phyloP scores from a whole-genome alignment of 2,888 invertebrate genomes.

The Heteromurus nitidus region DNA sequence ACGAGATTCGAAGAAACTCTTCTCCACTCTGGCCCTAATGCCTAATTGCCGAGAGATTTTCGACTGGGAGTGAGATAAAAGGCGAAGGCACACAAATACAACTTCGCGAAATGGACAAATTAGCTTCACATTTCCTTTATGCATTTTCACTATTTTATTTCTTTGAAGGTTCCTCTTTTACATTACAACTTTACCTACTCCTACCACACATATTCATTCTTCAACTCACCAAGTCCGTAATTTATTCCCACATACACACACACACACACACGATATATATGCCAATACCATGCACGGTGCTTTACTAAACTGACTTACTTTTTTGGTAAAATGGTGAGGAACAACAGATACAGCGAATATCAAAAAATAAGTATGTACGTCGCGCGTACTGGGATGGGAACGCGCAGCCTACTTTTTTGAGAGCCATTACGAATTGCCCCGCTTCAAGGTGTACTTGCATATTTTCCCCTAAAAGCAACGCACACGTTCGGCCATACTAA shows the following conservation, averaged over 20 bases:
- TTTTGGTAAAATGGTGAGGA: background rate
- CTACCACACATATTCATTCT: background rate
- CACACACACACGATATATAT: too few species aligned
- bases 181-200: background rate
- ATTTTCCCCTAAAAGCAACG: background rate
- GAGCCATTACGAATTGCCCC: conserved; percentile 34
- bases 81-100: background rate
- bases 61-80: conserved; percentile 2
- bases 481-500: too few species aligned
- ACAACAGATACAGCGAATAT: background rate
- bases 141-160: conserved; percentile 20
- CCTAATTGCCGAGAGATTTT: conserved; percentile 49
- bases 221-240: background rate
- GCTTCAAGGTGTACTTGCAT: background rate
- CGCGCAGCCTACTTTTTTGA: conserved; percentile 38
- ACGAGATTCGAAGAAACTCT: conserved; percentile 6
- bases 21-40: conserved; percentile 46
- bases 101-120: conserved; percentile 26
- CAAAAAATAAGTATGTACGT: background rate
- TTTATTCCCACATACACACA: conserved; percentile 9
- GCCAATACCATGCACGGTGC: background rate
- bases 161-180: conserved; percentile 33
- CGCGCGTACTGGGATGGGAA: background rate
- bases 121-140: background rate
- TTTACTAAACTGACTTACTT: conserved; percentile 16